Evolutionary conservation across 37 sponge, comb jelly and placozoan genomes (phyloP).

Genomic region (Haliclona indistincta): DNA sequence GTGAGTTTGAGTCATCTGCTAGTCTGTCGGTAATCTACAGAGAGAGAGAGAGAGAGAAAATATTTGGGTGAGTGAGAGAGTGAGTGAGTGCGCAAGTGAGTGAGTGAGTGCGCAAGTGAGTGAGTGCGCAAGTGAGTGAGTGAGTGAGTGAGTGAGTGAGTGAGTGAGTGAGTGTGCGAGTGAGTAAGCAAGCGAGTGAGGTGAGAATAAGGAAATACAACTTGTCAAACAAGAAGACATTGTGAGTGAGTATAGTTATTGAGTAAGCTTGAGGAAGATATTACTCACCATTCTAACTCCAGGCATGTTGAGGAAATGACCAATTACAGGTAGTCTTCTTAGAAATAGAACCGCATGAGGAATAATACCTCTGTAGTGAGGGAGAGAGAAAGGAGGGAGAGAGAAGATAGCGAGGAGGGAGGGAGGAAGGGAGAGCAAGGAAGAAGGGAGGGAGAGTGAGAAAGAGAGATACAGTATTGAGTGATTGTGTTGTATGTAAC

Average conservation of each 20-base stretch:
- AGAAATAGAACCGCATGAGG: constrained; percentile 84
- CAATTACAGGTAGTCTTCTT: constrained; percentile 86
- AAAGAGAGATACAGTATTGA: background rate
- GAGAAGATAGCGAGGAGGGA: background rate
- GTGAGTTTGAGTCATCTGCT: constrained; percentile 58
- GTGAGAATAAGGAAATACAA: background rate
- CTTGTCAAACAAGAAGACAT: background rate
- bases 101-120: too few species aligned
- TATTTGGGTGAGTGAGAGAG: too few species aligned
- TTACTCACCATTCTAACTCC: constrained; percentile 75
- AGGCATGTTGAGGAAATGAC: constrained; percentile 84
- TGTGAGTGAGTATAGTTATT: background rate
- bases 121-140: too few species aligned
- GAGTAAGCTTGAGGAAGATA: background rate
- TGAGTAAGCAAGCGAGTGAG: too few species aligned
- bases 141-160: background rate
- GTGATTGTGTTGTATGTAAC: background rate
- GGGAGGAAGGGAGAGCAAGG: background rate
- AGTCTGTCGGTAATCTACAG: constrained; percentile 35
- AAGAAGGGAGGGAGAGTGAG: background rate
- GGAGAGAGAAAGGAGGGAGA: background rate
- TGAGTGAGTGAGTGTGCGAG: too few species aligned
- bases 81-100: too few species aligned
- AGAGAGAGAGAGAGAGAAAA: background rate
- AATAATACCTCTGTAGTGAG: constrained; percentile 74